Conservation (phyloP, 2,797 vertebrate genomes). For the Botia kubotai region DNA sequence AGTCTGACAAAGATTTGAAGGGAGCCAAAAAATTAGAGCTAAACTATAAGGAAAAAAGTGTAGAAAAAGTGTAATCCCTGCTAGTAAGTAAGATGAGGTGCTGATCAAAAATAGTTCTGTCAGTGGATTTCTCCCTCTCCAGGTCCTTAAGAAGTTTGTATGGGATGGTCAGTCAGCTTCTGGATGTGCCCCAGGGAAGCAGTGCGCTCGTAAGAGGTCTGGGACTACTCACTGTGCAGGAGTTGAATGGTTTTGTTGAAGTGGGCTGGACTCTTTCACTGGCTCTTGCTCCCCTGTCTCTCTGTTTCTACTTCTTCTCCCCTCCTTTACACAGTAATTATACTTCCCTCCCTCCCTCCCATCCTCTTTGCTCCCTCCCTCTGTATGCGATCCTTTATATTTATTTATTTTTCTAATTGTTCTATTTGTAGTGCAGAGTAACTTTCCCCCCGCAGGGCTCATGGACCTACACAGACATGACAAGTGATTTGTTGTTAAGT, state of each 20-base stretch:
- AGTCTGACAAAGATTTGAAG: constrained; percentile 17
- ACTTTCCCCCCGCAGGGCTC: constrained; percentile 32
- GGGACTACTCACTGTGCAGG: constrained; percentile 62
- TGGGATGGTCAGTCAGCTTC: constrained; percentile 64
- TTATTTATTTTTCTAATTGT: constrained; percentile 50
- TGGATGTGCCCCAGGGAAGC: constrained; percentile 66
- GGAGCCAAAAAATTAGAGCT: constrained; percentile 32
- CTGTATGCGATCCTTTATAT: constrained; percentile 27
- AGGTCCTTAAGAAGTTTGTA: constrained; percentile 60
- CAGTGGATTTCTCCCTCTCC: constrained; percentile 49
- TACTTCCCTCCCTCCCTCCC: constrained; percentile 61
- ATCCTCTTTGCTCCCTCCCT: constrained; percentile 44
- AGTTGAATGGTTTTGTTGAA: constrained; percentile 72
- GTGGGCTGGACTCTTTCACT: constrained; percentile 70
- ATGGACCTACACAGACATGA: constrained; percentile 48
- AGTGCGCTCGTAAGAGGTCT: constrained; percentile 56
- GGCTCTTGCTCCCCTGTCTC: constrained; percentile 51
- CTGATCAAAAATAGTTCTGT: constrained; percentile 51
- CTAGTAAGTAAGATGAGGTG: constrained; percentile 46
- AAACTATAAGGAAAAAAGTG: constrained; percentile 34
- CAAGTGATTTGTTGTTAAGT: constrained; percentile 51
- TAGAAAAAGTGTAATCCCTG: constrained; percentile 58
- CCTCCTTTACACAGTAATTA: constrained; percentile 47
- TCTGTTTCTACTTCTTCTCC: constrained; percentile 55
- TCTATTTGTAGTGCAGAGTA: constrained; percentile 50